These are phyloP conservation scores for Marisa cornuarietis DNA, from an alignment of 1,140 invertebrate species.

Conservation along the genomic window DNA sequence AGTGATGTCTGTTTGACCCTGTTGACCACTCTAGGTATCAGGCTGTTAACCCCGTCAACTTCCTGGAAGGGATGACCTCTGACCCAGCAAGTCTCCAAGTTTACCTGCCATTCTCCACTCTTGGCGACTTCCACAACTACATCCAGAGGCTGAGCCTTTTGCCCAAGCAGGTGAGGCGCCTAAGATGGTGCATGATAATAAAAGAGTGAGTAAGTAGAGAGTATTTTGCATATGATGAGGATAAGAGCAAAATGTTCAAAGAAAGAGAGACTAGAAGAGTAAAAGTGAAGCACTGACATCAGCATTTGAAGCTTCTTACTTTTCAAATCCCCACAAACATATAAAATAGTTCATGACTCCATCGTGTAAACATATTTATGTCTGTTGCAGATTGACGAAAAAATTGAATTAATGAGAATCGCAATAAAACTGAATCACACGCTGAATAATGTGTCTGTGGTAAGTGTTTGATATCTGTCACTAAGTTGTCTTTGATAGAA, in stretches of 20 bases:
- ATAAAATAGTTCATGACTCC: too few relatives aligned
- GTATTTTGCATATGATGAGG: not conserved
- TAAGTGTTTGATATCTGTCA: constrained; percentile 27
- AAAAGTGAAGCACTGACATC: not conserved
- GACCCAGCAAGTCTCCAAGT: constrained; percentile 24
- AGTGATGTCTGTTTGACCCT: constrained; percentile 3
- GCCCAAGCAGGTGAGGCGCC: constrained; percentile 35
- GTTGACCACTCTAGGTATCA: constrained; percentile 30
- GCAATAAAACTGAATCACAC: constrained; percentile 33
- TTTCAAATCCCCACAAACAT: not conserved
- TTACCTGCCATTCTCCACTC: constrained; percentile 35
- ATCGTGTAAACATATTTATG: not conserved
- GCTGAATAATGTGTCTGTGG: constrained; percentile 40
- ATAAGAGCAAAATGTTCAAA: not conserved
- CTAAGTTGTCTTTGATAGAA: too few relatives aligned
- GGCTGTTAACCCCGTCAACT: constrained; percentile 46
- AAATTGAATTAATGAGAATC: constrained; percentile 29
- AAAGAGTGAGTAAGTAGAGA: not conserved
- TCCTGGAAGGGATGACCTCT: constrained; percentile 42
- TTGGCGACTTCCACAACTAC: constrained; percentile 47
- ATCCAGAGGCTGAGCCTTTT: constrained; percentile 29
- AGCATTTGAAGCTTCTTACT: too few relatives aligned
- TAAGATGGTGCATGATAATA: not conserved
- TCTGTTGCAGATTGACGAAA: constrained; percentile 41
- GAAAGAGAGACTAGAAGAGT: not conserved